phyloP scores from a whole-genome alignment of 92 coral and sea anemone species.

The Phenganax subtilis region DNA sequence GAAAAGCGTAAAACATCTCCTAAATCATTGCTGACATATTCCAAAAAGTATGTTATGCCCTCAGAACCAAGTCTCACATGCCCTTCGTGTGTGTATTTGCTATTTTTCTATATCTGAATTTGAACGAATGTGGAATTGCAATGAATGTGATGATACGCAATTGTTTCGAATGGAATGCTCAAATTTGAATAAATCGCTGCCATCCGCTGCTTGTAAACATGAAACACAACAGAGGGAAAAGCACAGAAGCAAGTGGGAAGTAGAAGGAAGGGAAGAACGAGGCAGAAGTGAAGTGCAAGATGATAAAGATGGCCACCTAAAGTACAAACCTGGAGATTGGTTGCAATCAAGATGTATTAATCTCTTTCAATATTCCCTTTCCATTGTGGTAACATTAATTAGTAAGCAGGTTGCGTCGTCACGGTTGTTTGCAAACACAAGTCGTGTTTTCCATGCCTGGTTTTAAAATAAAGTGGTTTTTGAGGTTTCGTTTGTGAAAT shows the following conservation, averaged over 20 bases:
- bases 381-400: constrained; percentile 45
- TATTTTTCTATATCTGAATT: constrained; percentile 41
- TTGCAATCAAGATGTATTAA: constrained; percentile 98
- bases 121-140: constrained; percentile 9
- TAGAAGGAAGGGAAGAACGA: constrained; percentile 36
- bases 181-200: constrained; percentile 28
- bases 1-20: too few species aligned
- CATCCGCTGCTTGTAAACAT: constrained; percentile 6
- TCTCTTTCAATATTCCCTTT: constrained; percentile 58
- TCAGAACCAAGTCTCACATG: constrained; percentile 31
- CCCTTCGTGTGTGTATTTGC: constrained; percentile 40
- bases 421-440: background rate
- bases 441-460: too few species aligned
- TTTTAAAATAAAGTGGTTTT: too few species aligned
- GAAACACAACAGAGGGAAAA: constrained; percentile 13
- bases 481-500: too few species aligned
- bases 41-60: background rate
- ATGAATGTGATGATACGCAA: constrained; percentile 11
- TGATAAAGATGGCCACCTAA: constrained; percentile 97
- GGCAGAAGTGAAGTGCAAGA: constrained; percentile 66
- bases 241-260: constrained; percentile 46
- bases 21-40: background rate
- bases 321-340: constrained; percentile 89
- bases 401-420: background rate
- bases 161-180: constrained; percentile 36